phyloP scores from a whole-genome alignment of 1,140 invertebrate species.

The Formica selysi region DNA sequence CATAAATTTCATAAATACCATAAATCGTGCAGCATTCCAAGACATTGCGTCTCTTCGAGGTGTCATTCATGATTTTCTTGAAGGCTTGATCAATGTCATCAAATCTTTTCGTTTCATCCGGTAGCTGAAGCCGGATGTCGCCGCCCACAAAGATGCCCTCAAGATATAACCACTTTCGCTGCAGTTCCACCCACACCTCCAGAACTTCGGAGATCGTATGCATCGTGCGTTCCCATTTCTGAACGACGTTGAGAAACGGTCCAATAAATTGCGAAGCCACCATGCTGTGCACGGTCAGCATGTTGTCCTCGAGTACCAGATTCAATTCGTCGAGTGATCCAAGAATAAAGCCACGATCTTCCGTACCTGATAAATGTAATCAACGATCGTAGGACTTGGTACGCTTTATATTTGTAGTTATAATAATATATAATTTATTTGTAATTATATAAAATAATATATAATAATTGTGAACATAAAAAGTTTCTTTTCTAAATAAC shows the following conservation, averaged over 20 bases:
- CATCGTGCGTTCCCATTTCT: conserved; percentile 94
- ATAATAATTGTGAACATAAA: not conserved
- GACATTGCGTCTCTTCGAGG: conserved; percentile 91
- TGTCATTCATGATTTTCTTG: conserved; percentile 94
- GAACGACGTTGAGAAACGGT: conserved; percentile 92
- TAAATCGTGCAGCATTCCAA: conserved; percentile 91
- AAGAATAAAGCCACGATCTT: conserved; percentile 90
- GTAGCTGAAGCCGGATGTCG: conserved; percentile 94
- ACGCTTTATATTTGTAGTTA: not conserved
- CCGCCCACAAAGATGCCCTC: conserved; percentile 96
- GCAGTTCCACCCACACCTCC: conserved; percentile 94
- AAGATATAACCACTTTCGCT: conserved; percentile 96
- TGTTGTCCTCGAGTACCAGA: conserved; percentile 94
- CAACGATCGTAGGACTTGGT: not conserved
- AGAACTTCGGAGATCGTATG: conserved; percentile 94
- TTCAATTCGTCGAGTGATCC: conserved; percentile 94
- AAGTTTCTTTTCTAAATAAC: not conserved
- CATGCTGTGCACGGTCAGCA: conserved; percentile 96
- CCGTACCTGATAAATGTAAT: conserved; percentile 81
- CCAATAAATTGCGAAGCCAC: conserved; percentile 95
- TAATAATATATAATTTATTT: no score
- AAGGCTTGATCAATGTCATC: conserved; percentile 94
- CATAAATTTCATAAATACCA: conserved; percentile 73
- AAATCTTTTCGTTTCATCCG: conserved; percentile 95
- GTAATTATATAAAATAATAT: no score